Percentiles rank a stretch among this genome's conserved stretches.
Conservation (phyloP, 2,888 invertebrate species). For the Therioaphis trifolii region DNA sequence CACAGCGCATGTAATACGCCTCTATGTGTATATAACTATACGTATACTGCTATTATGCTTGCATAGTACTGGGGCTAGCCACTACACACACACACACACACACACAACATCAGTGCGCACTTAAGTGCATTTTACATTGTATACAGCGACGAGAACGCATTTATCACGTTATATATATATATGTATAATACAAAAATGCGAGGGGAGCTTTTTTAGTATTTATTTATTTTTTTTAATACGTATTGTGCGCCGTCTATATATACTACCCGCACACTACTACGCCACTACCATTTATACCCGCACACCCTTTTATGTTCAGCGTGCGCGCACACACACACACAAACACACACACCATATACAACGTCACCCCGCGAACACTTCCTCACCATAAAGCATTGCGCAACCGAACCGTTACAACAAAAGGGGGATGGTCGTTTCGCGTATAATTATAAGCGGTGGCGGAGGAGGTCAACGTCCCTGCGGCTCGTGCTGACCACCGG, state of each 20-base stretch:
- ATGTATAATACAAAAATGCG: slow-evolving; percentile 20
- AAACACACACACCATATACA: neutral
- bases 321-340: slow-evolving; percentile 15
- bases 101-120: slow-evolving; percentile 34
- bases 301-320: slow-evolving; percentile 29
- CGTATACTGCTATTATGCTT: neutral
- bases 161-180: slow-evolving; percentile 51
- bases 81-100: neutral
- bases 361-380: neutral
- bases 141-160: slow-evolving; percentile 46
- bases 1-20: neutral
- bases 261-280: slow-evolving; percentile 27
- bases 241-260: slow-evolving; percentile 31
- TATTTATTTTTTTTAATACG: slow-evolving; percentile 56
- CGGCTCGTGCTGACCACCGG: slow-evolving; percentile 63
- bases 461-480: slow-evolving; percentile 63
- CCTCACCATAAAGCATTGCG: slow-evolving; percentile 47
- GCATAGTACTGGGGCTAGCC: neutral
- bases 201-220: slow-evolving; percentile 56
- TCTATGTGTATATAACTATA: neutral
- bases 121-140: slow-evolving; percentile 59
- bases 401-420: slow-evolving; percentile 61
- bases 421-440: slow-evolving; percentile 59
- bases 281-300: slow-evolving; percentile 3
- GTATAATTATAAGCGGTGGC: slow-evolving; percentile 52